Evolutionary conservation across 2,888 invertebrate genomes (phyloP), one percentile per base, ranked within the genome.

Genomic region (Buathra laborator): DNA sequence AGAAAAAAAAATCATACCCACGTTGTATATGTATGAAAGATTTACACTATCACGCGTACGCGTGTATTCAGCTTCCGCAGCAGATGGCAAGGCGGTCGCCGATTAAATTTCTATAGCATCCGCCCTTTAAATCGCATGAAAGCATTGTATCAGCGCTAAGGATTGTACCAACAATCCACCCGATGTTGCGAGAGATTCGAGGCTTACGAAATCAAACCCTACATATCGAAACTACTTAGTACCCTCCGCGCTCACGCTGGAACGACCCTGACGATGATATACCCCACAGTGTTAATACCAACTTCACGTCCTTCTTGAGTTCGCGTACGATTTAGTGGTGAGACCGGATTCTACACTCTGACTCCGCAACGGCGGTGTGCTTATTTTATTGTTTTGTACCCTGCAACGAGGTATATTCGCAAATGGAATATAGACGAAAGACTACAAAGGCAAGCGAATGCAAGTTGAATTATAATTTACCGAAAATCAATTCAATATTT

Each of bases 1-100:
- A 37, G 6, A 5, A 5, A 37, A 48, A 48, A 48, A 48, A 48
- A 48, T 51, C 32, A 1, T 37, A 9, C 6, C 37, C 37, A 37
- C 37, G 37, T 37, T 9, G 37, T 37, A 9, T 37, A 37, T 37
- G 37, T 37, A 37, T 37, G 9, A 0, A 37, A 37, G 37, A 9
- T 37, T 9, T 37, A 37, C 24, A 24, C 24, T 37, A 7, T 7
- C 37, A 9, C 29, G 24, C 71, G 9, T 16, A 56, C 24, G n/a
- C 43, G 19, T 53, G 62, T 44, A 71, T 72, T 67, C 44, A 87
- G 88, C 88, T 91, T 90, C 89, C 90, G 89, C 88, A 89, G 90
- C 92, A 92, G 92, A 91, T 92, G 92, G 91, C 86, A 87, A 37
- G 37, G 37, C 89, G 85, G 75, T 74, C 75, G 19, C 62, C 44